Conservation (phyloP, 2,888 invertebrate species). For the Pristionchus arcanus region DNA sequence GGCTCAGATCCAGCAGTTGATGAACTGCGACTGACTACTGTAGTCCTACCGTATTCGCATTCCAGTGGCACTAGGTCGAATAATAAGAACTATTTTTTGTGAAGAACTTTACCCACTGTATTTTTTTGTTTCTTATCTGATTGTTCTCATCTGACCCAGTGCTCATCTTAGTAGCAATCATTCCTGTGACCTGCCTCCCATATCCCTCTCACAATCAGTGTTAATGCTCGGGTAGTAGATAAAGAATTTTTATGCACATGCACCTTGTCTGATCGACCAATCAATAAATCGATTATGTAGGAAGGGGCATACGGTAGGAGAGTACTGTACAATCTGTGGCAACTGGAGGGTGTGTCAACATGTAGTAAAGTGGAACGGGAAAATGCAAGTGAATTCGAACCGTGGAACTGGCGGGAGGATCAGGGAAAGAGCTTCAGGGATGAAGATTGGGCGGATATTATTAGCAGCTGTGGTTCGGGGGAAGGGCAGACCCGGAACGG, state of each 20-base stretch:
- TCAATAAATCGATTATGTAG: constrained; percentile 38
- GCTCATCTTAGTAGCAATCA: background rate
- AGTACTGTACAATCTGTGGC: constrained; percentile 26
- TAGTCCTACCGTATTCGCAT: background rate
- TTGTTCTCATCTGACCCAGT: too few species aligned
- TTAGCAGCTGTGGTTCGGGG: background rate
- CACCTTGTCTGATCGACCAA: constrained; percentile 22
- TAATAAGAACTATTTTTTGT: too few species aligned
- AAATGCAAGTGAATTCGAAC: constrained; percentile 16
- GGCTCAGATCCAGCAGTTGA: constrained; percentile 17
- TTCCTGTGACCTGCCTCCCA: background rate
- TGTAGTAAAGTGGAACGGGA: background rate
- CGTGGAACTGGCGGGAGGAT: background rate
- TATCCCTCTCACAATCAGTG: background rate
- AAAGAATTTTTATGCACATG: background rate
- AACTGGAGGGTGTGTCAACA: background rate
- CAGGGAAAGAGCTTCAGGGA: constrained; percentile 6
- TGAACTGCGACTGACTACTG: background rate
- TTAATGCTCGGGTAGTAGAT: background rate
- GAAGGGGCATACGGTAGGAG: background rate
- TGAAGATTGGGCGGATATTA: background rate
- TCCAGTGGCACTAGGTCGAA: too few species aligned
- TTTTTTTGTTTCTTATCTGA: too few species aligned
- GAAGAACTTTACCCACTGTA: too few species aligned
- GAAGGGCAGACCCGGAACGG: background rate